Evolutionary conservation across 2,888 invertebrate species (phyloP).

Genomic region (Eupithecia subumbrata): DNA sequence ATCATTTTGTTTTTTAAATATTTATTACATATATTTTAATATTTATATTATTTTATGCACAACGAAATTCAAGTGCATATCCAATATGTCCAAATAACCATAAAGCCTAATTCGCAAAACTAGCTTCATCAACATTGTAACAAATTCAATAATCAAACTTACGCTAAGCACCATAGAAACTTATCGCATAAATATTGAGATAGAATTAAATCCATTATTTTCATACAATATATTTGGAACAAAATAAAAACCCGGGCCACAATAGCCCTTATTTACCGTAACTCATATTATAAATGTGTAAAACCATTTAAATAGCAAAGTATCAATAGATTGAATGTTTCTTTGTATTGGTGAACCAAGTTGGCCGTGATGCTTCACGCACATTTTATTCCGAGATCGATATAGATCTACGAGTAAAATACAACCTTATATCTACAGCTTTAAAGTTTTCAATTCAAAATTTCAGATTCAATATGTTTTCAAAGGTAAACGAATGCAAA

Average conservation of each 20-base stretch:
- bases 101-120: background rate
- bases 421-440: conserved; percentile 13
- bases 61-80: background rate
- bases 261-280: conserved; percentile 79
- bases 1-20: background rate
- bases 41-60: background rate
- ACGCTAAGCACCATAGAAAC: conserved; percentile 32
- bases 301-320: conserved; percentile 82
- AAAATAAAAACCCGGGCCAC: conserved; percentile 71
- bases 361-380: conserved; percentile 82
- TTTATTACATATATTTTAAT: too few species aligned
- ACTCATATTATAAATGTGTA: conserved; percentile 83
- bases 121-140: conserved; percentile 5
- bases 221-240: conserved; percentile 77
- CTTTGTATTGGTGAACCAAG: conserved; percentile 82
- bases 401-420: conserved; percentile 42
- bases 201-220: conserved; percentile 80
- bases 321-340: conserved; percentile 80
- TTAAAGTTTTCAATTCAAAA: conserved; percentile 42
- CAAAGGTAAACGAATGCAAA: conserved; percentile 29
- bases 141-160: conserved; percentile 31
- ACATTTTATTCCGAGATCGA: conserved; percentile 73
- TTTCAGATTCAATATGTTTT: background rate
- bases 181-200: conserved; percentile 73
- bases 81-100: background rate